Base-by-base conservation (phyloP, 2,113 vertebrate genomes). In the Alouatta palliata region DNA sequence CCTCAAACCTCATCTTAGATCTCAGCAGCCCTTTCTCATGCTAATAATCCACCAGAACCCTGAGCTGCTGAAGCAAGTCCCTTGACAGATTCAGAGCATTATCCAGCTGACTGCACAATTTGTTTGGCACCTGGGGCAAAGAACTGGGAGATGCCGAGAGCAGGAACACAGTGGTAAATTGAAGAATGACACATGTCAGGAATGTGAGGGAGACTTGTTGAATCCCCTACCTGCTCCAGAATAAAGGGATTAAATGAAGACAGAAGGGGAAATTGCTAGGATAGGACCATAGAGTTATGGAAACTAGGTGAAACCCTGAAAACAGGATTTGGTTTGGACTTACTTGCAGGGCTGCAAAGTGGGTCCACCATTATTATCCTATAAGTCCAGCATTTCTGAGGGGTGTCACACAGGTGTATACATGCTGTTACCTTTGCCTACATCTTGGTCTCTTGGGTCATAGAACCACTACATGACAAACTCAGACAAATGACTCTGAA, bases 121-220 rank as follows among this genome's bases (percentile, higher is more conserved):
- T 80, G 11, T 49, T 96, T 56, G 90, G 52, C 87, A 90, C 68
- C 90, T 73, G 64, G 9, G 80, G 66, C 45, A 92, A 93, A 93
- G 64, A 73, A n/a, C 25, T 80, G 10, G 10, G 13, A 80, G 35
- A 68, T 68, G 23, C 43, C 82, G 27, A 68, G 21, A 91, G 45
- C 45, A 56, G 58, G 27, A 70, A 45, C 25, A 58, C 17, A 35
- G 45, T 49, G 52, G 35, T 64, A 93, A 96, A 94, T 43, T 88
- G 45, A 93, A 93, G 87, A 96, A 27, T 93, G 68, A 71, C 13
- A 75, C 25, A 2, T 40, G 45, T 82, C 61, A 88, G 73, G 8
- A 8, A 16, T 71, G 80, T 76, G 27, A 85, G 54, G 47, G 49
- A 96, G 4, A 86, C 61, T 43, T 77, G 23, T 19, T 37, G 3